Evolutionary conservation across 2,888 invertebrate genomes (phyloP).

Genomic region (Drosophila borborema): DNA sequence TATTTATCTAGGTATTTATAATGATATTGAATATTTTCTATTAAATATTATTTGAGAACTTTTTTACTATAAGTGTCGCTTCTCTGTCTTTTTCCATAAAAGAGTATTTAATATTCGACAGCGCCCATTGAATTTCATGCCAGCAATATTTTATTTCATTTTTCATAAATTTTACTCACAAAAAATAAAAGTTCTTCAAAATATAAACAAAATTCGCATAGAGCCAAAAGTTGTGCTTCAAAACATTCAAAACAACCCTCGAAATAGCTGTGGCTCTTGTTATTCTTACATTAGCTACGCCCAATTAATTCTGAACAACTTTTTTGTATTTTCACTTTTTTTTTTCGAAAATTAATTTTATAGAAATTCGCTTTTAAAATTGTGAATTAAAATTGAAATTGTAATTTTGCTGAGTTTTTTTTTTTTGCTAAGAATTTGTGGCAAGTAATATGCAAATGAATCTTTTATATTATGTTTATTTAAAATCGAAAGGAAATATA

Average conservation of each 20-base stretch:
- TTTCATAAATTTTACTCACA: slow-evolving; percentile 10
- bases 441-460: background rate
- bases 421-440: too few species aligned
- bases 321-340: background rate
- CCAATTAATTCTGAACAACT: slow-evolving; percentile 44
- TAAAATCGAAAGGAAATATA: background rate
- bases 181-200: slow-evolving; percentile 2
- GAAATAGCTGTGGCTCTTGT: slow-evolving; percentile 28
- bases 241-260: background rate
- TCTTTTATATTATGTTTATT: background rate
- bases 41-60: background rate
- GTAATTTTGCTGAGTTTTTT: background rate
- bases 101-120: background rate
- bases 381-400: slow-evolving; percentile 16
- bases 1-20: too few species aligned
- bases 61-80: background rate
- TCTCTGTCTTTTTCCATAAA: too few species aligned
- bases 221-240: background rate
- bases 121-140: background rate
- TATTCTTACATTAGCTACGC: slow-evolving; percentile 41
- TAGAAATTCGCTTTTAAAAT: slow-evolving; percentile 13
- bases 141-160: slow-evolving; percentile 20
- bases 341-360: slow-evolving; percentile 7
- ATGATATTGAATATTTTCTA: background rate
- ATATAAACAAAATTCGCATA: slow-evolving; percentile 7